Base-by-base conservation (phyloP, 1,140 invertebrate species). In the Maniola jurtina region DNA sequence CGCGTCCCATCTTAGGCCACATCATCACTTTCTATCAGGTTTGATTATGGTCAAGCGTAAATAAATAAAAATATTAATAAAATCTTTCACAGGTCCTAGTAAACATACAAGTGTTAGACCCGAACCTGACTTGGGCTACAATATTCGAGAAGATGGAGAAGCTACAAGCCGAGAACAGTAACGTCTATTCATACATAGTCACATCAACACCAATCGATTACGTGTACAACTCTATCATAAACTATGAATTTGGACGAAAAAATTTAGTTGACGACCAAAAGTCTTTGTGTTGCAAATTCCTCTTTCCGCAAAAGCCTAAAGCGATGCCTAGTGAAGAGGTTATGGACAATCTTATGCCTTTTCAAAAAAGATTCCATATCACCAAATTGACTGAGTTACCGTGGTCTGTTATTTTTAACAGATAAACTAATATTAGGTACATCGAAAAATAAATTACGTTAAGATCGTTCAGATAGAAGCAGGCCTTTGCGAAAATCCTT, bases 391-490 rank as follows among this genome's bases (percentile, higher is more conserved):
- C 76, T n/a, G 77, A 80, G 25, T 45, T 89, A n/a, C 87, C 87
- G 2, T 89, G 87, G 87, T 87, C 87, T 33, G 85, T 89, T 33
- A 88, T 89, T 54, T 89, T 89, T 60, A 75, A 88, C 33, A 79
- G 82, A 76, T 86, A 81, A 70, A 54, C 11, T 5, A 11, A 42
- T 6, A 42, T 8, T 42, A 11, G n/a, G n/a, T n/a, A n/a, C n/a
- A n/a, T n/a, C n/a, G n/a, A n/a, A n/a, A n/a, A n/a, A n/a, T n/a
- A n/a, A n/a, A n/a, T n/a, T n/a, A n/a, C n/a, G n/a, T n/a, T n/a
- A n/a, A n/a, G n/a, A n/a, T n/a, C n/a, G n/a, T n/a, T n/a, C n/a
- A n/a, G n/a, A n/a, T n/a, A n/a, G n/a, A n/a, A n/a, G n/a, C n/a
- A n/a, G n/a, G n/a, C n/a, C n/a, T n/a, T n/a, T n/a, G n/a, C n/a